These are phyloP conservation scores for Phyllostomus hastatus DNA, from an alignment of 2,113 vertebrate species.

Conservation along the genomic window DNA sequence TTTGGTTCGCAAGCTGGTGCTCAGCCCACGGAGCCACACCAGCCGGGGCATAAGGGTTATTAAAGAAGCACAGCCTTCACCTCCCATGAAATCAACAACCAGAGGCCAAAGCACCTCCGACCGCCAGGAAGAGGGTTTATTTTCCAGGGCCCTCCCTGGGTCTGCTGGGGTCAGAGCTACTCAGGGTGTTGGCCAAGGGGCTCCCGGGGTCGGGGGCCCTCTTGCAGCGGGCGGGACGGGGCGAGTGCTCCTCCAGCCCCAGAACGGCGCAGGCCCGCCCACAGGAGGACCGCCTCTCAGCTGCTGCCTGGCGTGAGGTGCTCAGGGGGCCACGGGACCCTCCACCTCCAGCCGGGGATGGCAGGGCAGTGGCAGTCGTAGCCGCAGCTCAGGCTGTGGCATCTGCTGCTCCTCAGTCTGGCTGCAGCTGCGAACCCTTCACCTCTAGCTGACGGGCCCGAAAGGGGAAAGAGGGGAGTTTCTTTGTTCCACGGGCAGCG, in stretches of 20 bases:
- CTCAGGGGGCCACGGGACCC: background rate
- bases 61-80: background rate
- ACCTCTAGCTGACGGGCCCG: background rate
- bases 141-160: constrained; percentile 9
- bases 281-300: background rate
- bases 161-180: background rate
- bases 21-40: too few relatives aligned
- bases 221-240: background rate
- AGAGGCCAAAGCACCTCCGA: background rate
- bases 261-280: background rate
- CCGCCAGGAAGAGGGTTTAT: background rate
- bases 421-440: constrained; percentile 12
- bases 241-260: background rate
- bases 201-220: background rate
- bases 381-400: constrained; percentile 31
- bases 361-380: background rate
- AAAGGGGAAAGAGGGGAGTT: background rate
- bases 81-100: background rate
- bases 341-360: background rate
- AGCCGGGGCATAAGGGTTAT: background rate
- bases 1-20: too few relatives aligned
- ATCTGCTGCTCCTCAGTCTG: background rate
- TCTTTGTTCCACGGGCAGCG: constrained; percentile 49
- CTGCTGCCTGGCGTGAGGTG: background rate
- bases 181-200: background rate